Conservation (phyloP, 2,888 invertebrate genomes). For the Merodon equestris region DNA sequence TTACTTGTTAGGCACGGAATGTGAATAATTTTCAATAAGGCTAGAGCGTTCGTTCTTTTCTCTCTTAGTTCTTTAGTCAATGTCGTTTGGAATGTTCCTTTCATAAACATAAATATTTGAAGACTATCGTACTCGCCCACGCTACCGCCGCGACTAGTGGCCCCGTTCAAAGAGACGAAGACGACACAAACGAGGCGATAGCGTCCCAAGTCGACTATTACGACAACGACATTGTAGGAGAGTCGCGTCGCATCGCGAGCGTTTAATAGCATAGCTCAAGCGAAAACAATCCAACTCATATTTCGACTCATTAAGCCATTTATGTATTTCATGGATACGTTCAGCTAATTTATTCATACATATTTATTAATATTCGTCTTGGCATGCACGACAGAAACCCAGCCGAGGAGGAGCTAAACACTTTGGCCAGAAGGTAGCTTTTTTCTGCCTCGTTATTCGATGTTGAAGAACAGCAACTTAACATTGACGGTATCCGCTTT, state of each 20-base stretch:
- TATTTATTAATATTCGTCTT: constrained; percentile 38
- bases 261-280: constrained; percentile 8
- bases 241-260: not conserved
- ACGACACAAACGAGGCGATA: too few species aligned
- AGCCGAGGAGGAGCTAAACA: not conserved
- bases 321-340: constrained; percentile 28
- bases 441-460: not conserved
- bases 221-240: not conserved
- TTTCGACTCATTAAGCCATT: constrained; percentile 41
- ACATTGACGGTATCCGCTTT: constrained; percentile 9
- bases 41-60: too few species aligned
- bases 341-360: constrained; percentile 37
- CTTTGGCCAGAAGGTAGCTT: too few species aligned
- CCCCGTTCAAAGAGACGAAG: too few species aligned
- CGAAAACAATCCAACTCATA: constrained; percentile 21
- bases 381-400: not conserved
- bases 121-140: too few species aligned
- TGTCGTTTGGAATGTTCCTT: too few species aligned
- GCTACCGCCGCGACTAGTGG: too few species aligned
- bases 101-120: too few species aligned
- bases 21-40: too few species aligned
- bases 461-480: not conserved
- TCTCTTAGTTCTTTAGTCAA: too few species aligned
- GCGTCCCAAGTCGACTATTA: too few species aligned
- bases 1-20: too few species aligned